phyloP scores from a whole-genome alignment of 2,113 vertebrate genomes.

The Tenebrosternarchus preto region DNA sequence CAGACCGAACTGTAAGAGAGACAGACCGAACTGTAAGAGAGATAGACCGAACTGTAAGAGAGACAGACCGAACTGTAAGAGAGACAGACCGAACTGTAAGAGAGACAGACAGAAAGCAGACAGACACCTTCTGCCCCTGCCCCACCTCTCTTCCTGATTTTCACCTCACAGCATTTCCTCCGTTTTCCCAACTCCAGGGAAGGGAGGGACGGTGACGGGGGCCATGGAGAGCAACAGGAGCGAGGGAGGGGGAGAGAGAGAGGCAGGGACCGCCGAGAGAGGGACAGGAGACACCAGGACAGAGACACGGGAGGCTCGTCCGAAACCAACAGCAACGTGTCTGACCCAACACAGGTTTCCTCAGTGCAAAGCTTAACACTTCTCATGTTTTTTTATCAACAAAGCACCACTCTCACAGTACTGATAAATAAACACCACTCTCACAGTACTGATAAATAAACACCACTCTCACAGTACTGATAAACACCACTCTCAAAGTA shows the following conservation, averaged over 20 bases:
- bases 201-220: conserved; percentile 51
- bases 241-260: conserved; percentile 72
- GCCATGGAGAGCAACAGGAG: conserved; percentile 62
- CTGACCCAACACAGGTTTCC: conserved; percentile 61
- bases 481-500: background rate
- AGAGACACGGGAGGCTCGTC: conserved; percentile 62
- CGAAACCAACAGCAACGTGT: conserved; percentile 60
- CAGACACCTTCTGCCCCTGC: background rate
- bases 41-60: too few species aligned
- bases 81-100: too few species aligned
- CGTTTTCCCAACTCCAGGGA: conserved; percentile 57
- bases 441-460: background rate
- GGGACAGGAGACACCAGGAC: conserved; percentile 61
- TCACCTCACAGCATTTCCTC: background rate
- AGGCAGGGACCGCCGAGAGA: conserved; percentile 67
- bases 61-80: too few species aligned
- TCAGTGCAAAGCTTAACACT: background rate
- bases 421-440: background rate
- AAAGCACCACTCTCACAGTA: background rate
- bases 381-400: background rate
- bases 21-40: too few species aligned
- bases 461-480: background rate
- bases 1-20: too few species aligned
- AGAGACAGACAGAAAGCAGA: background rate
- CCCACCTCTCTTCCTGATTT: background rate